Evolutionary conservation across 2,888 invertebrate genomes (phyloP), one percentile per base, ranked within the genome.

Genomic region (Reticulitermes lucifugus): DNA sequence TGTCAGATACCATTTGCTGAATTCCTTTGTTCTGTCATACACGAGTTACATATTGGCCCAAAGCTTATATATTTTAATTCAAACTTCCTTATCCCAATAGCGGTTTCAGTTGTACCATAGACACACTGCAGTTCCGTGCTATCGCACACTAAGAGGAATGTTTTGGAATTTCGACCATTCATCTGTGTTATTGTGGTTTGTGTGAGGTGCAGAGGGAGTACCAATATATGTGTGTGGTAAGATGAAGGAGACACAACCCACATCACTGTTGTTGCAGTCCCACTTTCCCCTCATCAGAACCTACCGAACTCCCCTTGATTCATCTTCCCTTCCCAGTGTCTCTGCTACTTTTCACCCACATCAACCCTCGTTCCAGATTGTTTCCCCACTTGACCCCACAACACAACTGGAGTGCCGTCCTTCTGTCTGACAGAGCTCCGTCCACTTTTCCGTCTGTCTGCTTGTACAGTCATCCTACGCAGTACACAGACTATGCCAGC

Each of bases 341-440:
- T 77, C 77, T 75, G 75, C 75, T 75, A 75, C 75, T 75, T 75
- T 75, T 75, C 75, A 75, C 75, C 75, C 75, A 75, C 75, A 75
- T 75, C 75, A 75, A 75, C 75, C 75, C 75, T 77, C 46, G 77
- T 46, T 77, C 77, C 77, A 77, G 77, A 77, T 77, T 77, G 77
- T 77, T 77, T 77, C 77, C 77, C 77, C 77, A 77, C 77, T 77
- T 77, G 77, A 77, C 73, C 77, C 77, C 77, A 77, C 77, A 77
- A 77, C 41, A 77, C 77, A 77, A 77, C 77, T 77, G 77, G 51
- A 77, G 77, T n/a, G 41, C 77, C 43, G 77, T 77, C 46, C 77
- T 77, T 77, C 77, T 46, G 77, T 77, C 77, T 77, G 77, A 51
- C 77, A 77, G n/a, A 43, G n/a, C 77, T 46, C 43, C 43, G 46